A percentile compares a stretch with the other conserved stretches of the same genome.
phyloP scores from a whole-genome alignment of 35 echinoderm and acorn worm genomes.

The Ophiothrix spiculata region DNA sequence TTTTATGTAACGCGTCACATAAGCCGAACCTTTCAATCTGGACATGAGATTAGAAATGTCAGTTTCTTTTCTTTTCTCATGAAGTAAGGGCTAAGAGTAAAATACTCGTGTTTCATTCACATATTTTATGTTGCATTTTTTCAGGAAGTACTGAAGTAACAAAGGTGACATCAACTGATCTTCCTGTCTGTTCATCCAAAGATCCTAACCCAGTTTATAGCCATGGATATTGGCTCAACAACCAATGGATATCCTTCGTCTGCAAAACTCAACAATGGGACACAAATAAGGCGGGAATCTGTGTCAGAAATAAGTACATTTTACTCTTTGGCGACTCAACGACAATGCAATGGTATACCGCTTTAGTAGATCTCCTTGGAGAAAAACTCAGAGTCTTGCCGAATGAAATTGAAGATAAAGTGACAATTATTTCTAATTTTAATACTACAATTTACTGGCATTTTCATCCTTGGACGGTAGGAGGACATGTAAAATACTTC shows the following conservation, averaged over 20 bases:
- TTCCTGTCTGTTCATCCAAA: background rate
- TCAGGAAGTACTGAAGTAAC: no score
- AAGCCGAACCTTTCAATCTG: no score
- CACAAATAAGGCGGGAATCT: background rate
- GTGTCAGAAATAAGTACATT: background rate
- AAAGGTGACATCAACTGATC: no score
- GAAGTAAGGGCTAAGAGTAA: no score
- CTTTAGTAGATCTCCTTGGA: background rate
- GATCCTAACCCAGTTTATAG: background rate
- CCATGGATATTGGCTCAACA: background rate
- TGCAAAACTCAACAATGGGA: background rate
- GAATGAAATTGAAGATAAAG: background rate
- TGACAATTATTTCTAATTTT: slow-evolving; percentile 1
- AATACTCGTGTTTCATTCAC: no score
- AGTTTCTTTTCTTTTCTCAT: no score
- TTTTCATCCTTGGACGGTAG: slow-evolving; percentile 24
- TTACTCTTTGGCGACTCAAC: slow-evolving; percentile 43
- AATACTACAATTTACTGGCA: background rate
- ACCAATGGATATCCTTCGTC: background rate
- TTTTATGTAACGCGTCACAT: no score
- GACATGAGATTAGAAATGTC: no score
- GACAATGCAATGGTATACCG: slow-evolving; percentile 22
- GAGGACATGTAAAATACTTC: background rate
- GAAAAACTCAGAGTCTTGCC: background rate
- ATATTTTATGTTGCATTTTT: no score